Evolutionary conservation across 2,113 vertebrate genomes (phyloP).

Genomic region (Tragelaphus imberbis): DNA sequence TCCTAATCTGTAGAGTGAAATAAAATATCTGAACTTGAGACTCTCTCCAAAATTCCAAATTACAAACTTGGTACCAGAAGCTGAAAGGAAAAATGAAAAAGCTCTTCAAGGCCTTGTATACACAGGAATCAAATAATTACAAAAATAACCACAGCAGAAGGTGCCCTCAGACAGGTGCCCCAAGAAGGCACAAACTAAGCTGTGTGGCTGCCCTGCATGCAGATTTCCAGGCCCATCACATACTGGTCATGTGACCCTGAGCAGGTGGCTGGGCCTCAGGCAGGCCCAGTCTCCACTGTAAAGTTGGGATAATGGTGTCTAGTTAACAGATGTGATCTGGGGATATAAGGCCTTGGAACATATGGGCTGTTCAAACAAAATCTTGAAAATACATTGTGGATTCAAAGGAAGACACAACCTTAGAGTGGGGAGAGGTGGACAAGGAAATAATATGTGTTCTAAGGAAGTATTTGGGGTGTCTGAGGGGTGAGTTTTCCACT

Average conservation of each 20-base stretch:
- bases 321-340: neutral
- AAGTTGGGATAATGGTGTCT: neutral
- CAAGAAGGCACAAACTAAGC: neutral
- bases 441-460: neutral
- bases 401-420: neutral
- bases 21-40: constrained; percentile 8
- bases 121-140: neutral
- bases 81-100: neutral
- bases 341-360: neutral
- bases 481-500: neutral
- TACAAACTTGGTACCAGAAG: neutral
- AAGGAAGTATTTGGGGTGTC: neutral
- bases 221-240: neutral
- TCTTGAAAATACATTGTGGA: neutral
- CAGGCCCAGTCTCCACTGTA: neutral
- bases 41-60: constrained; percentile 2
- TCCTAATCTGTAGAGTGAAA: neutral
- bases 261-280: neutral
- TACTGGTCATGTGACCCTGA: no score
- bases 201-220: neutral
- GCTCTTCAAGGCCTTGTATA: neutral
- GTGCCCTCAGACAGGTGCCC: neutral
- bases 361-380: neutral
- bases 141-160: neutral
- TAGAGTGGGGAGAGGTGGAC: neutral